Evolutionary conservation across 2,888 invertebrate species (phyloP).

Genomic region (Ecliptopera silaceata): DNA sequence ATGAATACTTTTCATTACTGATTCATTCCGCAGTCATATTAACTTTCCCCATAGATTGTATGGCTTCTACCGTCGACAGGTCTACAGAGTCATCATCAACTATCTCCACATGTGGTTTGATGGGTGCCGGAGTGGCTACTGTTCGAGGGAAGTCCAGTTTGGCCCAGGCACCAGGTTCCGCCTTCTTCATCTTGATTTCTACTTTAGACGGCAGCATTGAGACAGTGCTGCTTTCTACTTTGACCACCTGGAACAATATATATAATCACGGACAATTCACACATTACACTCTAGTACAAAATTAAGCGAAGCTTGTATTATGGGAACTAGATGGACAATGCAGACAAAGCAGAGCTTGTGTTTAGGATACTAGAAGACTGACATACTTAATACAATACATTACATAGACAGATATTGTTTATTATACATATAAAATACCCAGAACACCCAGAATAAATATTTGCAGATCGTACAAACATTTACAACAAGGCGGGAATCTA

Average conservation of each 20-base stretch:
- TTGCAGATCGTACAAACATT: too few species aligned
- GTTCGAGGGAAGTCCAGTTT: slow-evolving; percentile 86
- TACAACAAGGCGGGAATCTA: too few species aligned
- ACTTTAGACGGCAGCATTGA: slow-evolving; percentile 95
- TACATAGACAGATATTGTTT: too few species aligned
- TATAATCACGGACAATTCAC: too few species aligned
- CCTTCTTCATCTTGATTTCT: slow-evolving; percentile 95
- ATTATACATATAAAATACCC: too few species aligned
- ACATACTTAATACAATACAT: too few species aligned
- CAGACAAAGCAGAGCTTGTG: too few species aligned
- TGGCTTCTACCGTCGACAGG: slow-evolving; percentile 86
- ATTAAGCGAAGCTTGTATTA: too few species aligned
- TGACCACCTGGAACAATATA: slow-evolving; percentile 86
- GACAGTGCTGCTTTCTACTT: slow-evolving; percentile 87
- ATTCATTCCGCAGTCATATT: slow-evolving; percentile 54
- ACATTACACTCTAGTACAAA: too few species aligned
- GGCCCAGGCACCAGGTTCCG: slow-evolving; percentile 92
- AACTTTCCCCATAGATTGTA: slow-evolving; percentile 69
- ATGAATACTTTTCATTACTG: neutral
- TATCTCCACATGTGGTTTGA: slow-evolving; percentile 38
- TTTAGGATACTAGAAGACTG: too few species aligned
- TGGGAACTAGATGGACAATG: too few species aligned
- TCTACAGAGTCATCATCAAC: slow-evolving; percentile 86
- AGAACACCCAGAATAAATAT: too few species aligned
- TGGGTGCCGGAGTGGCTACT: slow-evolving; percentile 47